These are phyloP conservation scores for Trachemys scripta DNA, from an alignment of 2,113 vertebrate species.

Conservation along the genomic window DNA sequence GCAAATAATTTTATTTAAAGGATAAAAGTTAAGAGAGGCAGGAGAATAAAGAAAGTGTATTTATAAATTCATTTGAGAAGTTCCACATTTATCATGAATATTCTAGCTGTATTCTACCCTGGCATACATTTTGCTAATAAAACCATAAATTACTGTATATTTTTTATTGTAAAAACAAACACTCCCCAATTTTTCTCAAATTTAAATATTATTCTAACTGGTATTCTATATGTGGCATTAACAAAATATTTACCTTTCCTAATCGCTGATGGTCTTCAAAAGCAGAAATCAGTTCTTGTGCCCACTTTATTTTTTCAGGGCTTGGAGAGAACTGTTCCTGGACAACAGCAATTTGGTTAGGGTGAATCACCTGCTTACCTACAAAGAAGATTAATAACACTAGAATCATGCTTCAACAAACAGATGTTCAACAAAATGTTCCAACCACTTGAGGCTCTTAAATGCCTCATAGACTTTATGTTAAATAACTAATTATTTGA, in stretches of 20 bases:
- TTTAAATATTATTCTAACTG: slow-evolving; percentile 28
- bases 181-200: slow-evolving; percentile 20
- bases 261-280: slow-evolving; percentile 93
- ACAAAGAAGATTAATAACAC: slow-evolving; percentile 78
- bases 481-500: slow-evolving; percentile 76
- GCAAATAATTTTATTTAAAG: background rate
- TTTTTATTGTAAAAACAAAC: background rate
- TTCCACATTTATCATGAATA: background rate
- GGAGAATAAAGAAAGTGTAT: background rate
- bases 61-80: background rate
- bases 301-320: slow-evolving; percentile 92
- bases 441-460: slow-evolving; percentile 74
- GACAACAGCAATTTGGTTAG: slow-evolving; percentile 92
- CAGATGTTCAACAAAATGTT: slow-evolving; percentile 81
- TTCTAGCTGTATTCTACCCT: background rate
- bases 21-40: background rate
- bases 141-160: background rate
- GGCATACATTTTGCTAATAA: background rate
- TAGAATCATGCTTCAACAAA: slow-evolving; percentile 74
- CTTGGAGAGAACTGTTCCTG: slow-evolving; percentile 97
- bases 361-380: slow-evolving; percentile 99
- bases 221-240: slow-evolving; percentile 42
- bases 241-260: slow-evolving; percentile 91
- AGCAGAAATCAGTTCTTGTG: slow-evolving; percentile 91
- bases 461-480: slow-evolving; percentile 68